Evolutionary conservation across 2,888 invertebrate species (phyloP).

Genomic region (Drosophila melanosoma): DNA sequence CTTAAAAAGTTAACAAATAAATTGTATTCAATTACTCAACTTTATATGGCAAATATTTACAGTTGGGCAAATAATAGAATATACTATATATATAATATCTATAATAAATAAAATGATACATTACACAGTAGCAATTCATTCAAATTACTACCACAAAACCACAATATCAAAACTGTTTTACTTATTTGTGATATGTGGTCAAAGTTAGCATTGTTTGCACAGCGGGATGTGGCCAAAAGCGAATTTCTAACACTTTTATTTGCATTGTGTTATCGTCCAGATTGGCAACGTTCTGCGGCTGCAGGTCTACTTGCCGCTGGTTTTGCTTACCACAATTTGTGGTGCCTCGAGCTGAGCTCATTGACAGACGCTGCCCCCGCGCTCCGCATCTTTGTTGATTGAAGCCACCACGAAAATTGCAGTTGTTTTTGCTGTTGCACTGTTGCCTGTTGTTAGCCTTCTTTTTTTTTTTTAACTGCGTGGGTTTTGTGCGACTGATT

Average conservation of each 20-base stretch:
- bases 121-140: slow-evolving; percentile 4
- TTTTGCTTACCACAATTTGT: slow-evolving; percentile 42
- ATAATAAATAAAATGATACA: not conserved
- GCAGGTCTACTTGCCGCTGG: slow-evolving; percentile 6
- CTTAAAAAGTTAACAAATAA: not conserved
- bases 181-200: slow-evolving; percentile 13
- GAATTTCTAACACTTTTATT: slow-evolving; percentile 36
- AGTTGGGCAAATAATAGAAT: too few relatives aligned
- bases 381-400: slow-evolving; percentile 26
- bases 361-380: slow-evolving; percentile 3
- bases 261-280: slow-evolving; percentile 25
- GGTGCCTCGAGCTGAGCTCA: slow-evolving; percentile 21
- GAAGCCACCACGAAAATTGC: slow-evolving; percentile 50
- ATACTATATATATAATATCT: too few relatives aligned
- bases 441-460: slow-evolving; percentile 8
- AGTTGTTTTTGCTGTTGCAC: slow-evolving; percentile 19
- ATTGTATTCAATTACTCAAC: too few relatives aligned
- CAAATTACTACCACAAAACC: slow-evolving; percentile 17
- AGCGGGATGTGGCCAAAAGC: slow-evolving; percentile 1
- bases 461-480: slow-evolving; percentile 23
- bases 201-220: slow-evolving; percentile 6
- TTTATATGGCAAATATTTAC: too few relatives aligned
- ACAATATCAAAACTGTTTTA: slow-evolving; percentile 15
- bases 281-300: slow-evolving; percentile 10
- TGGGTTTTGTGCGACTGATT: slow-evolving; percentile 52